Evolutionary conservation across 1,140 invertebrate species (phyloP), one percentile per base, ranked within the genome.

Genomic region (Elymnias hypermnestra): DNA sequence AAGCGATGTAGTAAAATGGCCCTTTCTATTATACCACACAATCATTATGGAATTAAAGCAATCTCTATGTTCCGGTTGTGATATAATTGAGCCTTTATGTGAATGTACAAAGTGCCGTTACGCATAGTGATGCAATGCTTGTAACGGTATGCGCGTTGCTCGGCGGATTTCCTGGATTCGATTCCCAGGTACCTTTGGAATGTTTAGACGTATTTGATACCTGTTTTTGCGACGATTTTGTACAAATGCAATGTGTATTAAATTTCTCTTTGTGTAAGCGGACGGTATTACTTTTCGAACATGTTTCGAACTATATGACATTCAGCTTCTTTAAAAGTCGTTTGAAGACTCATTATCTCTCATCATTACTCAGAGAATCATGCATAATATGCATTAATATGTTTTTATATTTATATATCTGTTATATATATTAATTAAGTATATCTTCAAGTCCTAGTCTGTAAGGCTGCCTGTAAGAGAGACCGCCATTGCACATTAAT

Each of bases 151-250:
- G 9, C 35, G 37, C 36, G 31, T 38, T 38, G 36, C 50, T 29
- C 57, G 54, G 53, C 67, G 74, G 72, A 76, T 69, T 82, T 82
- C 77, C 77, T 82, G 69, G 53, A 59, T 72, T 72, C 66, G 55
- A 68, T 65, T 72, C 71, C 57, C 66, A 66, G 58, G 53, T 62
- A 55, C 52, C 57, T 53, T 51, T 46, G 60, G 68, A 63, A 69
- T 74, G 60, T 58, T 36, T 50, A 22, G 26, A 48, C 45, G 40
- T 49, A 29, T 38, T 38, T 15, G n/a, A 31, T 17, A 15, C 10
- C 21, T 35, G 37, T 49, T 49, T 31, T 36, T 49, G 21, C 15
- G 5, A 5, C 10, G 9, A 29, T 29, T 9, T 29, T 28, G 9
- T n/a, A 25, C 23, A n/a, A 8, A 25, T 25, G 6, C 6, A 6